Percentiles rank a stretch among this genome's conserved stretches.
These are phyloP conservation scores for Leucopsar rothschildi DNA, from an alignment of 2,113 vertebrate species.

Conservation along the genomic window DNA sequence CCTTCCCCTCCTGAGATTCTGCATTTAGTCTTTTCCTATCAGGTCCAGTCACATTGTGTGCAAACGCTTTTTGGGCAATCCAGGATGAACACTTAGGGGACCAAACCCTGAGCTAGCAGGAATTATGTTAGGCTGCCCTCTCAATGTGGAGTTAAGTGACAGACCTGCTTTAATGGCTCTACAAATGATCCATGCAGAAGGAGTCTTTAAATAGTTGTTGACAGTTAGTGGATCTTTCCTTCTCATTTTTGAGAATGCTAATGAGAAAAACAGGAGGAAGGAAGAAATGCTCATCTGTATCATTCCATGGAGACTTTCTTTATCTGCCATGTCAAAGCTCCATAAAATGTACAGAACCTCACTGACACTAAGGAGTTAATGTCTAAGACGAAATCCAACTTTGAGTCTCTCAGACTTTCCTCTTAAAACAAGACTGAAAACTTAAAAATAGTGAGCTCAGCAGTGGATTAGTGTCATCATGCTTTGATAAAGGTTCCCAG, in stretches of 20 bases:
- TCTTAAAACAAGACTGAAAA: not conserved
- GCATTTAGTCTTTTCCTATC: not conserved
- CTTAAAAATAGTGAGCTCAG: not conserved
- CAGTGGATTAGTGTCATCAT: not conserved
- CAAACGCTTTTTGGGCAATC: not conserved
- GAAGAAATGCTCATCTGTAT: not conserved
- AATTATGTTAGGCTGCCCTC: not conserved
- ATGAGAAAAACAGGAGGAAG: conserved; percentile 4
- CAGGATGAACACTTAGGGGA: not conserved
- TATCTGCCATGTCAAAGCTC: not conserved
- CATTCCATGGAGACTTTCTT: not conserved
- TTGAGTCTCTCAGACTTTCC: not conserved
- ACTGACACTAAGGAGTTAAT: not conserved
- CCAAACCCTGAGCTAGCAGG: not conserved
- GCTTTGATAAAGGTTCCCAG: not conserved
- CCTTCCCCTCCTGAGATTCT: not conserved
- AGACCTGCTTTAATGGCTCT: not conserved
- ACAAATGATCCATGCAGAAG: conserved; percentile 1
- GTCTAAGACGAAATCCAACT: not conserved
- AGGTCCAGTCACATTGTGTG: not conserved
- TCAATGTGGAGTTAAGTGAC: not conserved
- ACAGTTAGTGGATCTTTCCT: not conserved
- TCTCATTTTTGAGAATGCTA: conserved; percentile 9
- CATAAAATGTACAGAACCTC: not conserved
- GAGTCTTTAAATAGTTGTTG: not conserved